Base-by-base conservation (phyloP, 1,140 invertebrate species). In the Drosophila setifemur region DNA sequence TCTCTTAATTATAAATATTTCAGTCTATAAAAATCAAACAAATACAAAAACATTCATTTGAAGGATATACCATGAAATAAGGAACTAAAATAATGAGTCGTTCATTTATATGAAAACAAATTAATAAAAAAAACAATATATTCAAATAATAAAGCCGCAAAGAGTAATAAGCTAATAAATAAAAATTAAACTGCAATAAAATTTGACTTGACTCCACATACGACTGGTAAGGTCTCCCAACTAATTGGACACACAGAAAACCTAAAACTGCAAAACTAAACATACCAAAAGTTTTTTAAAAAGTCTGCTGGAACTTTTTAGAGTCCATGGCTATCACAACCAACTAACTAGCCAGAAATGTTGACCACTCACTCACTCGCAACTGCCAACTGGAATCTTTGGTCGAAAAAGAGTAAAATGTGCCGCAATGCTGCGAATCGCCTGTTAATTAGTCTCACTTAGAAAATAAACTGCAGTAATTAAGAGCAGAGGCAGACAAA, bases 391-490 rank as follows among this genome's bases (percentile, higher is more conserved):
- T 14, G 26, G 0, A 50, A 64, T 52, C 48, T 44, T 54, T 53
- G 31, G 42, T 39, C 25, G 26, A 42, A 71, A 70, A 44, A 28
- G 53, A 50, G 18, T 31, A 35, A 70, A 77, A 66, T 85, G 67
- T 73, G 72, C 78, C 79, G 73, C 85, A 87, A 83, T 87, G 77
- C 78, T 69, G 72, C 47, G 88, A 89, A 89, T 88, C 61, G 88
- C 53, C 83, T 74, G 88, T 89, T 89, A 89, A 89, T 89, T 89
- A 89, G 88, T 89, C 88, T 85, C 88, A 89, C 88, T 89, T 89
- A 89, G 88, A 89, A 89, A 89, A 89, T 89, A 89, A 89, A 88
- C 88, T 88, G 88, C 88, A 89, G 87, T 88, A 89, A 89, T 89
- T 89, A 89, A 89, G 79, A 74, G 49, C 43, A 39, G 57, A 58